Percentiles rank a stretch among this genome's conserved stretches.
phyloP scores from a whole-genome alignment of 2,888 invertebrate genomes.

The Tinea semifulvella region DNA sequence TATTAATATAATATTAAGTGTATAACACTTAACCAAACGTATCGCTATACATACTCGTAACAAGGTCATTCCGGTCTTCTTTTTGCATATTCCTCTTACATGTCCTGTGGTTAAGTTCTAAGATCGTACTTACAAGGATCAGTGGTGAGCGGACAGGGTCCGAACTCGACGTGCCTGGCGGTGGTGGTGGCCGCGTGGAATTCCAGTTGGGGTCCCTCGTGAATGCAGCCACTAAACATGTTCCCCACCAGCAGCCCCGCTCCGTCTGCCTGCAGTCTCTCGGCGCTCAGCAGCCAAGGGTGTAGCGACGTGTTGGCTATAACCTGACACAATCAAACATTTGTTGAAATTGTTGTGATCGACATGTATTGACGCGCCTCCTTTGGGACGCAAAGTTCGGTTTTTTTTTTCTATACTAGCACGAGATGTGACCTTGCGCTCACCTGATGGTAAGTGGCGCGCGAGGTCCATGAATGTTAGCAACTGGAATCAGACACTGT shows the following conservation, averaged over 20 bases:
- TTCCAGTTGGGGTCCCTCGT: constrained; percentile 86
- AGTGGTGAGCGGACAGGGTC: constrained; percentile 77
- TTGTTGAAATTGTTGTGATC: background rate
- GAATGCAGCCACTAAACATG: constrained; percentile 83
- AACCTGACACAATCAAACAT: constrained; percentile 45
- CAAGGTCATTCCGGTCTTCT: no score
- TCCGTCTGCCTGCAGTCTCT: constrained; percentile 75
- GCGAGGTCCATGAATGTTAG: no score
- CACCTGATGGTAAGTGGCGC: no score
- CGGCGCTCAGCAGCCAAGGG: constrained; percentile 75
- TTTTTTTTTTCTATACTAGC: no score
- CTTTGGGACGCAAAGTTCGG: no score
- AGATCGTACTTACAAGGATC: constrained; percentile 69
- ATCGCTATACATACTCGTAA: no score
- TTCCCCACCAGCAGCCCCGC: constrained; percentile 81
- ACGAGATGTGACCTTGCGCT: no score
- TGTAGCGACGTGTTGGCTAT: constrained; percentile 84
- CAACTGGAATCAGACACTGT: no score
- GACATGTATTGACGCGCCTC: background rate
- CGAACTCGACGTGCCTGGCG: constrained; percentile 76
- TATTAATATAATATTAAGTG: no score
- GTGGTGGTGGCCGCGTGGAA: constrained; percentile 73
- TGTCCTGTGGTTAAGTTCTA: background rate
- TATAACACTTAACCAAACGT: no score
- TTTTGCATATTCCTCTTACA: no score